Evolutionary conservation across 1,140 invertebrate genomes (phyloP), one percentile per base, ranked within the genome.

Genomic region (Arion vulgaris): DNA sequence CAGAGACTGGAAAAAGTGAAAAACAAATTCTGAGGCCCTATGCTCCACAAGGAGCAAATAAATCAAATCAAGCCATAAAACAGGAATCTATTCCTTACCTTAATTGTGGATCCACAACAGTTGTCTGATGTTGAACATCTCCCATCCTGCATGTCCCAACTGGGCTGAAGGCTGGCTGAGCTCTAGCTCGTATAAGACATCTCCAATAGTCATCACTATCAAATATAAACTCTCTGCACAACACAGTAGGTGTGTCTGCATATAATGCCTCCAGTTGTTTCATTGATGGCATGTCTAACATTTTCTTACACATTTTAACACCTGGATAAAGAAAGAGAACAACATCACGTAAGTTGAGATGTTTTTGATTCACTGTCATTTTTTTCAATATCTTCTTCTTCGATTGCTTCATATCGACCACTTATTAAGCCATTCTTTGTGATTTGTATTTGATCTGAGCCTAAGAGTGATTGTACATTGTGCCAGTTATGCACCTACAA

Each of bases 141-240:
- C 97, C 97, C 97, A 98, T 98, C 91, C 97, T 98, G 78, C 96
- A 96, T 0, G 97, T 98, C 0, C 97, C 96, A 0, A 96, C 95
- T 0, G 96, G 96, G 93, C 98, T 96, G 89, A 97, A 97, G 49
- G 95, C 95, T 0, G 96, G 96, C 23, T 87, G 82, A 15, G 91
- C 87, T 34, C 88, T 89, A 13, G 87, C 83, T 36, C 89, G 82
- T 1, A 92, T 89, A n/a, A 89, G 86, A 85, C 92, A 93, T 11
- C 87, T 84, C 85, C 92, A 89, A 78, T 92, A 93, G 38, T 89
- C 85, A 79, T 93, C 91, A 0, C 86, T 87, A 41, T 85, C 81
- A 39, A 81, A 85, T 19, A 36, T 32, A 49, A 83, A 79, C 2
- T 86, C 41, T 15, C 79, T 49, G 76, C 88, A 89, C 0, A 82